phyloP scores from a whole-genome alignment of 1,140 invertebrate species.

The Pseudomyrmex dendroicus region DNA sequence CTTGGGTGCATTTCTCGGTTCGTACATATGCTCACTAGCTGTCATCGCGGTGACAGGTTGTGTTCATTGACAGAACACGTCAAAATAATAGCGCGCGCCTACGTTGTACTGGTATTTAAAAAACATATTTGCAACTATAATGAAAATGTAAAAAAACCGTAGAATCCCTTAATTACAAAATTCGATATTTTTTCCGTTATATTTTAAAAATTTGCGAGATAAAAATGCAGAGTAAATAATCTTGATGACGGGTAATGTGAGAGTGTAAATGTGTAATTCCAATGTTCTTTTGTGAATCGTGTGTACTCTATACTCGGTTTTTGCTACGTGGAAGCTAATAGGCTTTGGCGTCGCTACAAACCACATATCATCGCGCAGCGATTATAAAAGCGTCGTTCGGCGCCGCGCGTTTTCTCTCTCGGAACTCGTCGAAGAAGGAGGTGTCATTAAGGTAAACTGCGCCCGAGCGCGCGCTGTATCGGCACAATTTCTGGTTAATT shows the following conservation, averaged over 20 bases:
- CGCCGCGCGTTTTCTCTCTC: slow-evolving; percentile 24
- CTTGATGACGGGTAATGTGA: too few species aligned
- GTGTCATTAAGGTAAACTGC: slow-evolving; percentile 45
- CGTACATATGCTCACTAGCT: too few species aligned
- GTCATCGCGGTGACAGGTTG: too few species aligned
- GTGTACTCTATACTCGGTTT: slow-evolving; percentile 5
- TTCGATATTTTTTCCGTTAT: background rate
- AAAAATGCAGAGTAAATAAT: background rate
- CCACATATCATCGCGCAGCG: background rate
- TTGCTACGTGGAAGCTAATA: background rate
- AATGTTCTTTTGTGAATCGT: background rate
- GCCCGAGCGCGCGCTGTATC: slow-evolving; percentile 37
- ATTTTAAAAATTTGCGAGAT: background rate
- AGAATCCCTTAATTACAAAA: too few species aligned
- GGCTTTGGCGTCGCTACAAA: slow-evolving; percentile 7
- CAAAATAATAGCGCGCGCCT: too few species aligned
- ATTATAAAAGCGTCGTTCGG: slow-evolving; percentile 2
- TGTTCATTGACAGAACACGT: too few species aligned
- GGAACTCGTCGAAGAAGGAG: background rate
- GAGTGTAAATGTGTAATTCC: slow-evolving; percentile 8
- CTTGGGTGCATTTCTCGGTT: too few species aligned
- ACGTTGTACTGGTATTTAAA: too few species aligned
- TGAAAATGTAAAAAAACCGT: too few species aligned
- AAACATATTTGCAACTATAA: too few species aligned
- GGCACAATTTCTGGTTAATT: slow-evolving; percentile 67